These are phyloP conservation scores for Cheilosia vernalis DNA, from an alignment of 2,888 invertebrate species.

Conservation along the genomic window DNA sequence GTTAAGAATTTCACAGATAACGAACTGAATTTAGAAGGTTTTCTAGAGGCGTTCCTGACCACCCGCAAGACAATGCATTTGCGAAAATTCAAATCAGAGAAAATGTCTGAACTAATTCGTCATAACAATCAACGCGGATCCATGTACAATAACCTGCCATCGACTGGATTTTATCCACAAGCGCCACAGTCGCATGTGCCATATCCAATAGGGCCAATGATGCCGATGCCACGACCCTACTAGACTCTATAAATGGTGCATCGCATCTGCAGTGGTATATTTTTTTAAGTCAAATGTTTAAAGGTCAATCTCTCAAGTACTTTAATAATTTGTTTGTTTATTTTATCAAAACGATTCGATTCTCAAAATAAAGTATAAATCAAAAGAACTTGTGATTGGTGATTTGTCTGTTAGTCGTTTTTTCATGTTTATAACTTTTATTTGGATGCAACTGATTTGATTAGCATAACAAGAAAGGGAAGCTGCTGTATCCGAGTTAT, in stretches of 20 bases:
- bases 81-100: constrained; percentile 95
- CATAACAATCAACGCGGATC: constrained; percentile 80
- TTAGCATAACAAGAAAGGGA: too few species aligned
- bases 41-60: constrained; percentile 92
- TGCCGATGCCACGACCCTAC: constrained; percentile 91
- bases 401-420: too few species aligned
- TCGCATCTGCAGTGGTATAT: constrained; percentile 27
- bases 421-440: too few species aligned
- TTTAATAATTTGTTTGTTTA: constrained; percentile 24
- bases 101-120: constrained; percentile 91
- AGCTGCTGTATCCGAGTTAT: too few species aligned
- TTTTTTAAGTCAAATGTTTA: constrained; percentile 20
- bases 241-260: constrained; percentile 50
- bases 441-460: too few species aligned
- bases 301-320: constrained; percentile 5
- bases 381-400: neutral
- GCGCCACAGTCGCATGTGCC: constrained; percentile 79
- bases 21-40: constrained; percentile 90
- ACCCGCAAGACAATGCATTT: constrained; percentile 91
- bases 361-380: constrained; percentile 49
- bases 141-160: constrained; percentile 78
- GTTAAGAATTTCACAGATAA: constrained; percentile 91
- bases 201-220: constrained; percentile 84
- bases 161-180: constrained; percentile 78
- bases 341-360: constrained; percentile 32